A percentile compares a stretch with the other conserved stretches of the same genome.
Conservation (phyloP, 2,113 vertebrate species). For the Semnopithecus entellus region DNA sequence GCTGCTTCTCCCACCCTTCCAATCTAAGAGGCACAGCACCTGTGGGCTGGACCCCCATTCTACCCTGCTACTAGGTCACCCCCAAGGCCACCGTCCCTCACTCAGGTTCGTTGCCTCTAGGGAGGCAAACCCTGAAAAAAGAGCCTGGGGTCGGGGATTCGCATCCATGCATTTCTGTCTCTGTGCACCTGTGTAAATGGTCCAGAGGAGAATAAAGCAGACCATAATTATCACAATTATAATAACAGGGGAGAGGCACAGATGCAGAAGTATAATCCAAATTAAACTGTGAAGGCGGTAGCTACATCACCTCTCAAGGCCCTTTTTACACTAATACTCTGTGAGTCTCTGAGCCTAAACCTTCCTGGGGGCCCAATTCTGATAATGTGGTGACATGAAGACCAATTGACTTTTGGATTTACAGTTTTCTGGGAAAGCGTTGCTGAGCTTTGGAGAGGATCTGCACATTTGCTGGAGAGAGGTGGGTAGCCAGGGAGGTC, state of each 20-base stretch:
- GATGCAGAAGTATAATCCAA: conserved; percentile 28
- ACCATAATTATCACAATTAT: background rate
- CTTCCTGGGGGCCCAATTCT: background rate
- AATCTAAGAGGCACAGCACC: background rate
- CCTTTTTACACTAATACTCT: background rate
- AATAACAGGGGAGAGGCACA: background rate
- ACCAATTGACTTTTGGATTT: conserved; percentile 34
- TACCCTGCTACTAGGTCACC: background rate
- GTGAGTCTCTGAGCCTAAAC: background rate
- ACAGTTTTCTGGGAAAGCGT: conserved; percentile 19
- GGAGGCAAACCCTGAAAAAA: background rate
- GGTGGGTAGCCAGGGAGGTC: no score
- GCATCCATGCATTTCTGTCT: background rate
- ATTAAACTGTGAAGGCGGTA: background rate
- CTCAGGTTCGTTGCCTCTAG: background rate
- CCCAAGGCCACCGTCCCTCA: background rate
- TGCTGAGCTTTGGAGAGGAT: background rate
- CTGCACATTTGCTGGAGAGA: background rate
- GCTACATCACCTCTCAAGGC: background rate
- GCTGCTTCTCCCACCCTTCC: background rate
- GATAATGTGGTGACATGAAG: background rate
- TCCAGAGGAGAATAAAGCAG: conserved; percentile 4
- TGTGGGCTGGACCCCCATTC: background rate
- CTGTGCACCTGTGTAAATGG: conserved; percentile 1
- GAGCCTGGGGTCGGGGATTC: background rate